These are phyloP conservation scores for Drosophila triauraria DNA, from an alignment of 1,140 invertebrate genomes.

Conservation along the genomic window DNA sequence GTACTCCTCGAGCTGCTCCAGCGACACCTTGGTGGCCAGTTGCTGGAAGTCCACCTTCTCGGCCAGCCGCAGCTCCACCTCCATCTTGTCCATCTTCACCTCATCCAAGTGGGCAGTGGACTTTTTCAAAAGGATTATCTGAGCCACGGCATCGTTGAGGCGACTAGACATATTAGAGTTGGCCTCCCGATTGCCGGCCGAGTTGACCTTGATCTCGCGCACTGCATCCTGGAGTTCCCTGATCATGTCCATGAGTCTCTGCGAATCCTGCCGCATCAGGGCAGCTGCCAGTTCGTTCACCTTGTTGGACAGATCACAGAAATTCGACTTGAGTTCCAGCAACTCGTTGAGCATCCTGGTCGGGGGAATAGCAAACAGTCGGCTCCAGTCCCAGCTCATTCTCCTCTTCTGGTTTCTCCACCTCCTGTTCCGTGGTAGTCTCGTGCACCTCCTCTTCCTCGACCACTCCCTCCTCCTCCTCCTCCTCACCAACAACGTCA, in stretches of 20 bases:
- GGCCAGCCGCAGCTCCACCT: slow-evolving; percentile 89
- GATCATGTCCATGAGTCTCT: slow-evolving; percentile 54
- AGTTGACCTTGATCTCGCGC: slow-evolving; percentile 46
- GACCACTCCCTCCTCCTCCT: slow-evolving; percentile 20
- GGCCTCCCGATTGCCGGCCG: slow-evolving; percentile 34
- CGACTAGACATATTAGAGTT: slow-evolving; percentile 24
- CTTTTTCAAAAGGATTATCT: slow-evolving; percentile 46
- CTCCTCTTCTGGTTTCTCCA: slow-evolving; percentile 55
- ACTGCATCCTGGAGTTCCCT: slow-evolving; percentile 55
- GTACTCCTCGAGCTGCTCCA: slow-evolving; percentile 89
- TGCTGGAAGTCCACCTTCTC: slow-evolving; percentile 89
- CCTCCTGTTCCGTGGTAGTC: slow-evolving; percentile 17
- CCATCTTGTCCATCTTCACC: slow-evolving; percentile 88
- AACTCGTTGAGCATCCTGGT: slow-evolving; percentile 64
- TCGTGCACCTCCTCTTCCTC: slow-evolving; percentile 48
- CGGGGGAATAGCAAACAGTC: slow-evolving; percentile 67
- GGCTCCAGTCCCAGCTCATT: slow-evolving; percentile 53
- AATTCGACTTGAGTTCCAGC: slow-evolving; percentile 67
- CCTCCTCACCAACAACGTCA: slow-evolving; percentile 21
- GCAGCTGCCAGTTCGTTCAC: slow-evolving; percentile 68
- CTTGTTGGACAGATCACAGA: slow-evolving; percentile 71
- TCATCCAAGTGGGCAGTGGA: slow-evolving; percentile 50
- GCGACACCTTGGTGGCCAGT: slow-evolving; percentile 89
- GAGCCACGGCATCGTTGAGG: slow-evolving; percentile 9
- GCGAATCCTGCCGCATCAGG: slow-evolving; percentile 62